These are phyloP conservation scores for Eilema sororculum DNA, from an alignment of 2,888 invertebrate species.

Conservation along the genomic window DNA sequence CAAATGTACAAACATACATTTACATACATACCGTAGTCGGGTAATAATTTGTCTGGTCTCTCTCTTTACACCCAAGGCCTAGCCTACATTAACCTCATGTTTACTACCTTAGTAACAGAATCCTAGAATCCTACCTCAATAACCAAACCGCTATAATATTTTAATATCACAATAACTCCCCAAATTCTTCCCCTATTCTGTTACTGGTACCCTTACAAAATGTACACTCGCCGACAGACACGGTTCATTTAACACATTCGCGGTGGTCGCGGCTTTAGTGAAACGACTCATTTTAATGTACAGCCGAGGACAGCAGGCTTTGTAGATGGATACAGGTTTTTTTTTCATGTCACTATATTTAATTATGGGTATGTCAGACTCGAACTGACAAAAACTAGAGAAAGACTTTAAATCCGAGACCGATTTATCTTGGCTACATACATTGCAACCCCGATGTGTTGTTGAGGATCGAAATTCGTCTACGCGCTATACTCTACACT, in stretches of 20 bases:
- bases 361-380: too few species aligned
- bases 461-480: too few species aligned
- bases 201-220: conserved; percentile 30
- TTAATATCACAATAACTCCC: background rate
- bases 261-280: conserved; percentile 38
- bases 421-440: too few species aligned
- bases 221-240: conserved; percentile 36
- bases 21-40: too few species aligned
- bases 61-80: too few species aligned
- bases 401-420: too few species aligned
- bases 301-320: conserved; percentile 14
- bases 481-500: too few species aligned
- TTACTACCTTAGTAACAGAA: background rate
- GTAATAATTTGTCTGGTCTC: too few species aligned
- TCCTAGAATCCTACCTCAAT: background rate
- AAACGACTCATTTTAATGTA: conserved; percentile 38
- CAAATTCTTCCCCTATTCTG: conserved; percentile 3
- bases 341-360: background rate
- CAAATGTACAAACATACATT: too few species aligned
- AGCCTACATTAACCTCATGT: too few species aligned
- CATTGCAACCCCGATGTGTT: too few species aligned
- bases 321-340: background rate
- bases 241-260: conserved; percentile 54
- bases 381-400: too few species aligned
- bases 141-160: background rate